phyloP scores from a whole-genome alignment of 2,113 vertebrate species.

The Pelobates fuscus region DNA sequence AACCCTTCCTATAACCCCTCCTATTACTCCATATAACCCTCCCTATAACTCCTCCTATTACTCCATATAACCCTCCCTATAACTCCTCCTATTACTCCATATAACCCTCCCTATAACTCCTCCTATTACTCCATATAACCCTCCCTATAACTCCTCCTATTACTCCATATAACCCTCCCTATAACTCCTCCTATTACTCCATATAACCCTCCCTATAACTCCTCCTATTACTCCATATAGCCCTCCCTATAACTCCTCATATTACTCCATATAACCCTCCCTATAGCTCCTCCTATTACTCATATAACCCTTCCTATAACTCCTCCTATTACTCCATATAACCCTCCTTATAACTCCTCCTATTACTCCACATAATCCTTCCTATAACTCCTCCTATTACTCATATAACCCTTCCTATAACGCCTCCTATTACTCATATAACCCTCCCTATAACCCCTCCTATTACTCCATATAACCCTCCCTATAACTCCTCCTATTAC shows the following conservation, averaged over 20 bases:
- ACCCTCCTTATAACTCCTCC: neutral
- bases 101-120: neutral
- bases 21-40: constrained; percentile 1
- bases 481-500: neutral
- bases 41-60: neutral
- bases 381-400: neutral
- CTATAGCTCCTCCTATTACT: neutral
- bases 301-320: neutral
- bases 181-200: neutral
- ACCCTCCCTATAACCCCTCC: neutral
- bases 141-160: neutral
- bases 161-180: neutral
- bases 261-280: neutral
- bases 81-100: neutral
- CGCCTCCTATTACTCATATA: neutral
- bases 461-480: neutral
- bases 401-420: neutral
- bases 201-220: neutral
- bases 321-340: neutral
- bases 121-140: neutral
- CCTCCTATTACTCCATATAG: constrained; percentile 1
- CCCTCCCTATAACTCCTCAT: neutral
- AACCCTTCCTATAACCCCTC: neutral
- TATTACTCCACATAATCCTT: neutral
- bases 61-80: neutral